Conservation (phyloP, 2,113 vertebrate species). For the Nesogale talazaci region DNA sequence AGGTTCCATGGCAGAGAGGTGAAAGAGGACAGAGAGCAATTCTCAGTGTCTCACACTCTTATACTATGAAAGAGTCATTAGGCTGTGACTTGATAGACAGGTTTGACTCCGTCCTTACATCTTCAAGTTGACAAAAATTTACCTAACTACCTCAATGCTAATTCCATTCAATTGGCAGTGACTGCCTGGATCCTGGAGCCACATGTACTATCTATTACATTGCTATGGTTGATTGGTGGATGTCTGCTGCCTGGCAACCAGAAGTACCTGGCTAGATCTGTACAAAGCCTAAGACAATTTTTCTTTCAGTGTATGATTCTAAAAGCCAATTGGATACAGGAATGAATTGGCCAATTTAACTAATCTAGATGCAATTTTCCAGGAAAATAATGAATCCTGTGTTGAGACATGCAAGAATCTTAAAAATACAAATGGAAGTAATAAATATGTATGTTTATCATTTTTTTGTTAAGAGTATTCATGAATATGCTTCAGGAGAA, state of each 20-base stretch:
- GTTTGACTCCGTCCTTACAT: too few relatives aligned
- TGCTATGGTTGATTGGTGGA: constrained; percentile 13
- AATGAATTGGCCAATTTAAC: not conserved
- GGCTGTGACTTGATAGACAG: too few relatives aligned
- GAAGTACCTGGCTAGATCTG: not conserved
- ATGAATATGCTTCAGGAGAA: too few relatives aligned
- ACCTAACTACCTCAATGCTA: not conserved
- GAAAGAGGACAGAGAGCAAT: too few relatives aligned
- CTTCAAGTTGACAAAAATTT: too few relatives aligned
- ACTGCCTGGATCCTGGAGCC: not conserved
- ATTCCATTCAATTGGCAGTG: not conserved
- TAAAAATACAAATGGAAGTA: not conserved
- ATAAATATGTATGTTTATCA: not conserved
- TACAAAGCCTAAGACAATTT: not conserved
- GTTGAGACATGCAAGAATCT: not conserved
- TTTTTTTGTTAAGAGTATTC: not conserved
- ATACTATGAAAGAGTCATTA: too few relatives aligned
- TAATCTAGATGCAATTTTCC: not conserved
- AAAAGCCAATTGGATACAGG: not conserved
- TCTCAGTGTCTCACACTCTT: too few relatives aligned
- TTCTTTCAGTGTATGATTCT: not conserved
- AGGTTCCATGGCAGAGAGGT: too few relatives aligned
- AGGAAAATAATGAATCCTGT: constrained; percentile 22
- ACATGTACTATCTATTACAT: not conserved
- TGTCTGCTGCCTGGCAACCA: constrained; percentile 38